These are phyloP conservation scores for Noctilio leporinus DNA, from an alignment of 2,113 vertebrate genomes.

Conservation along the genomic window DNA sequence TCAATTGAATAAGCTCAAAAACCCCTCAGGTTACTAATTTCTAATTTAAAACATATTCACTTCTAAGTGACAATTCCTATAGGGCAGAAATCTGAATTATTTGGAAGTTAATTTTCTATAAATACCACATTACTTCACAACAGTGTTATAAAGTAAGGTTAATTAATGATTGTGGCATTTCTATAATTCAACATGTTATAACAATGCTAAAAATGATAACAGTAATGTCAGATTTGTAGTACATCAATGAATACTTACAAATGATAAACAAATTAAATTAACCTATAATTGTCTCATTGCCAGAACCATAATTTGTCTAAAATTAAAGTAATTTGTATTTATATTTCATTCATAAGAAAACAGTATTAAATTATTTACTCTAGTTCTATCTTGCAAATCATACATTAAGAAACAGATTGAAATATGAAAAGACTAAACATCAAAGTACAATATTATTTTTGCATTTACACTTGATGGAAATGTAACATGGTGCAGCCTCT, in stretches of 20 bases:
- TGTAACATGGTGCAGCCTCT: not conserved
- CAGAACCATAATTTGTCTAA: not conserved
- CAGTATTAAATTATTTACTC: not conserved
- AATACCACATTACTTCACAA: slow-evolving; percentile 16
- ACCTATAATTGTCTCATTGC: not conserved
- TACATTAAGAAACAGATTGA: not conserved
- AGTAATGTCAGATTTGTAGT: not conserved
- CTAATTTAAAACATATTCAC: not conserved
- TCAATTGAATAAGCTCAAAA: not conserved
- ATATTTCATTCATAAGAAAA: not conserved
- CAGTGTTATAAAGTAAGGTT: slow-evolving; percentile 10
- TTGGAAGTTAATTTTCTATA: slow-evolving; percentile 48
- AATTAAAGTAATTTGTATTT: not conserved
- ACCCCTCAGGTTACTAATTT: not conserved
- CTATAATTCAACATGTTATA: not conserved
- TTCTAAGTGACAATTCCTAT: not conserved
- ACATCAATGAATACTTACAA: not conserved
- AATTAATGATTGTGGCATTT: slow-evolving; percentile 46
- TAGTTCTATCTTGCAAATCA: not conserved
- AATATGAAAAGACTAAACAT: not conserved
- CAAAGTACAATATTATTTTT: not conserved
- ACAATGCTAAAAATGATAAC: not conserved
- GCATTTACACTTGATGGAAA: not conserved
- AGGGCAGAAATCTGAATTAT: not conserved
- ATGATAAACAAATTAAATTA: slow-evolving; percentile 13